Evolutionary conservation across 2,113 vertebrate species (phyloP), one percentile per base, ranked within the genome.

Genomic region (Hiodon alosoides): DNA sequence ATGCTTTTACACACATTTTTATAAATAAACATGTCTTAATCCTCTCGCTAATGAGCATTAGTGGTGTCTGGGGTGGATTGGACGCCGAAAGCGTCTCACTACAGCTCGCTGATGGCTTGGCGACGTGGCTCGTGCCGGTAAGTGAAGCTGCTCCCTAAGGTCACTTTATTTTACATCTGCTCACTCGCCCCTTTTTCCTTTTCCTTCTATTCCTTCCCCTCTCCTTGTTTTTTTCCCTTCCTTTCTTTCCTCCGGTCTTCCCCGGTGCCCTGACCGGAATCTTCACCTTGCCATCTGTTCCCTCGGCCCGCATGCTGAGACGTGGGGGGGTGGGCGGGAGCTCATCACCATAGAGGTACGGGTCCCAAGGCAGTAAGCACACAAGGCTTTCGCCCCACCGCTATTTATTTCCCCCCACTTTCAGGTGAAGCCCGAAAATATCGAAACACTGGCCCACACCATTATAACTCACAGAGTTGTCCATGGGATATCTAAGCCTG

Each of bases 21-120:
- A 83, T 86, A 82, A 87, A 87, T 89, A 85, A 87, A 84, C 80
- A 79, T 59, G 71, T 79, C 79, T 81, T 87, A 86, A 85, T 89
- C 72, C 67, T 79, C 68, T 78, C 74, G 82, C 87, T 89, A 90
- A 90, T 89, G 86, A 91, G 89, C 80, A 65, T 71, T 70, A 81
- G 73, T 79, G 74, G 79, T 66, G 79, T 83, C 76, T 79, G 51
- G 77, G 82, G 82, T 85, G 73, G 68, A 84, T 79, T 67, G 59
- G 31, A 31, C 31, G 79, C 59, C 31, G 14, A 82, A 82, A 82
- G 62, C 75, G 67, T 73, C 69, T 14, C 74, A 76, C 69, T 59
- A 7, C 31, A 46, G 50, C 53, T 47, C 47, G 46, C 4, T 57
- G 65, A 67, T 2, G 71, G 55, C 65, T 46, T 74, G 71, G 54